Percentiles rank a stretch among this genome's conserved stretches.
These are phyloP conservation scores for Rhinopomastus cyanomelas DNA, from an alignment of 2,113 vertebrate species.

Conservation along the genomic window DNA sequence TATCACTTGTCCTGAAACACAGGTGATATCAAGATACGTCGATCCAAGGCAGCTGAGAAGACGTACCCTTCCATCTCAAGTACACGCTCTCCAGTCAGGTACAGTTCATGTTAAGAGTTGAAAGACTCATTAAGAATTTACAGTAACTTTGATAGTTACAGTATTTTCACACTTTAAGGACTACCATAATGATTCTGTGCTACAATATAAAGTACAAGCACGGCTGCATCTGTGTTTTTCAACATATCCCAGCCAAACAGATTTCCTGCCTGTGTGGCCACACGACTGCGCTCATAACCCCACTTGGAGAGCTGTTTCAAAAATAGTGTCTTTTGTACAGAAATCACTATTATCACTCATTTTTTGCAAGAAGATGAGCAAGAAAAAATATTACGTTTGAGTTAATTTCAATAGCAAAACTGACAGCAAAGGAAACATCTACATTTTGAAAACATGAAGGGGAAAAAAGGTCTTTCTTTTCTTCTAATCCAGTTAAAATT, in stretches of 20 bases:
- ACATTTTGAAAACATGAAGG: not conserved
- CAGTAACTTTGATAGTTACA: not conserved
- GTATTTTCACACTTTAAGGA: not conserved
- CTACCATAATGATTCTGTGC: not conserved
- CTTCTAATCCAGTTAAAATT: not conserved
- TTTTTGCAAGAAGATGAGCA: not conserved
- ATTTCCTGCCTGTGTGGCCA: not conserved
- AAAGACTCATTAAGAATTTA: not conserved
- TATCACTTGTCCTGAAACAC: constrained; percentile 90
- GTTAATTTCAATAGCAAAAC: not conserved
- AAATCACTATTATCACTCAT: not conserved
- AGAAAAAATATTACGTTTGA: not conserved
- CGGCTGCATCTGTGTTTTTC: not conserved
- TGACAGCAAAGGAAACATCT: not conserved
- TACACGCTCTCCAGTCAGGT: not conserved
- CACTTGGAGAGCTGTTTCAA: not conserved
- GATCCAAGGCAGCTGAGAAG: not conserved
- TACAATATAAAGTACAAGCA: not conserved
- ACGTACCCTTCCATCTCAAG: not conserved
- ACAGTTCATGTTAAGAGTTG: not conserved
- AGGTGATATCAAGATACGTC: constrained; percentile 1
- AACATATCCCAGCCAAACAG: not conserved
- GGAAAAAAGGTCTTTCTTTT: not conserved
- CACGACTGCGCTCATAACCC: not conserved
- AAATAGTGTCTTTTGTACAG: not conserved